A percentile compares a stretch with the other conserved stretches of the same genome.
phyloP scores from a whole-genome alignment of 2,797 vertebrate species.

The Menidia menidia region DNA sequence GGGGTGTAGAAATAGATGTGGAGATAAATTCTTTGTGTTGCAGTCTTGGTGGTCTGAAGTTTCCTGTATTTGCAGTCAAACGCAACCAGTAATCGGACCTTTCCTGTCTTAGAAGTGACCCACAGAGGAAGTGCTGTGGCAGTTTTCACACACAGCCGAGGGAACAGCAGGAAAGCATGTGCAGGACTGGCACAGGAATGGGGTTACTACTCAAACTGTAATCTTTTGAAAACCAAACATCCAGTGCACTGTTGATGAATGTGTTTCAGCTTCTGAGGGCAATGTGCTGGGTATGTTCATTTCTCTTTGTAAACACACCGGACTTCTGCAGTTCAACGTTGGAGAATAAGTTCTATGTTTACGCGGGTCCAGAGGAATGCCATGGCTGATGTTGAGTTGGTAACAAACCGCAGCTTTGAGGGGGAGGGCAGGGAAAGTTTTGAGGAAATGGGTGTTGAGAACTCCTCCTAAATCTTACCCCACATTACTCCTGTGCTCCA shows the following conservation, averaged over 20 bases:
- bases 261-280: not conserved
- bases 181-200: conserved; percentile 1
- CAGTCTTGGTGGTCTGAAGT: conserved; percentile 67
- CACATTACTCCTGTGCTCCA: conserved; percentile 69
- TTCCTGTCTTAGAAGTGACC: conserved; percentile 51
- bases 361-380: conserved; percentile 44
- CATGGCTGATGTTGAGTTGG: conserved; percentile 59
- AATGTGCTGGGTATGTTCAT: not conserved
- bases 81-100: conserved; percentile 38
- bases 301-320: conserved; percentile 5
- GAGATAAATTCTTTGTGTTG: conserved; percentile 14
- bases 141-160: conserved; percentile 12
- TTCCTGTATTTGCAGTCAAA: conserved; percentile 56
- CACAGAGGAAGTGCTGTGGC: conserved; percentile 4
- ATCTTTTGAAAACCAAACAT: not conserved
- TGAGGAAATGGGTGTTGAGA: conserved; percentile 79
- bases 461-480: conserved; percentile 75
- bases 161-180: conserved; percentile 12
- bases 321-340: not conserved
- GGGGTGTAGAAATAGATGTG: not conserved
- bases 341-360: conserved; percentile 29
- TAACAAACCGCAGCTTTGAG: conserved; percentile 59
- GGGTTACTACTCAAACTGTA: not conserved
- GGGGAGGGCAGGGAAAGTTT: conserved; percentile 63
- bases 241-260: not conserved